Percentiles rank a stretch among this genome's conserved stretches.
phyloP scores from a whole-genome alignment of 2,888 invertebrate genomes.

The Ephialtes manifestator region DNA sequence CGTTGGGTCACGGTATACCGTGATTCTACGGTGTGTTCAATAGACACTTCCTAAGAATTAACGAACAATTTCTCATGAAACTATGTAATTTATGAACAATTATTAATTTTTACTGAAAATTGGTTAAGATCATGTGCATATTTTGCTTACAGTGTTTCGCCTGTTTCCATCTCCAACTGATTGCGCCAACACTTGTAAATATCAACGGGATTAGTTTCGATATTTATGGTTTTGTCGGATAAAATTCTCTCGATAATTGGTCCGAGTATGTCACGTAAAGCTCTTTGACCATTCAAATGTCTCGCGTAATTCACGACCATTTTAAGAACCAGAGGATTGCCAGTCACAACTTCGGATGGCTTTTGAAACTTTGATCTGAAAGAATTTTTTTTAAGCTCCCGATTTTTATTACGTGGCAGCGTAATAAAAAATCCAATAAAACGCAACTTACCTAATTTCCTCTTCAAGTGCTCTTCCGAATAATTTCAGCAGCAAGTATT shows the following conservation, averaged over 20 bases:
- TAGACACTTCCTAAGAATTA: too few species aligned
- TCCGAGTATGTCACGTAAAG: conserved; percentile 90
- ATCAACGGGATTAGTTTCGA: conserved; percentile 92
- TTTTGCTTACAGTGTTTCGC: conserved; percentile 88
- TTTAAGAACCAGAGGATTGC: conserved; percentile 91
- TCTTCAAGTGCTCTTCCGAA: conserved; percentile 91
- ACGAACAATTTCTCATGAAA: not conserved
- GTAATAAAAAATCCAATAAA: not conserved
- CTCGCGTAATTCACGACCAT: conserved; percentile 92
- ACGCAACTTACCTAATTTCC: conserved; percentile 87
- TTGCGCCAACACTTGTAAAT: conserved; percentile 93
- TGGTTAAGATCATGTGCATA: too few species aligned
- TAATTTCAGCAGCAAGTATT: conserved; percentile 91
- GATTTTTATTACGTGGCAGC: not conserved
- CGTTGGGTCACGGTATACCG: too few species aligned
- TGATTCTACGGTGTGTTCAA: too few species aligned
- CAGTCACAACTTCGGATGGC: conserved; percentile 91
- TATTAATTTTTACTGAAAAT: too few species aligned
- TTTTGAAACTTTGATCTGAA: conserved; percentile 90
- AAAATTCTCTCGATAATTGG: conserved; percentile 90
- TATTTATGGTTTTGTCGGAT: conserved; percentile 89
- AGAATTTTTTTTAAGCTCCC: conserved; percentile 25
- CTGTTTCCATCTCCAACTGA: conserved; percentile 91
- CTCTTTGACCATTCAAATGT: conserved; percentile 89
- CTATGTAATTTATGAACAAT: too few species aligned